Conservation (phyloP, 2,113 vertebrate genomes). For the Notarius lentiginosus region DNA sequence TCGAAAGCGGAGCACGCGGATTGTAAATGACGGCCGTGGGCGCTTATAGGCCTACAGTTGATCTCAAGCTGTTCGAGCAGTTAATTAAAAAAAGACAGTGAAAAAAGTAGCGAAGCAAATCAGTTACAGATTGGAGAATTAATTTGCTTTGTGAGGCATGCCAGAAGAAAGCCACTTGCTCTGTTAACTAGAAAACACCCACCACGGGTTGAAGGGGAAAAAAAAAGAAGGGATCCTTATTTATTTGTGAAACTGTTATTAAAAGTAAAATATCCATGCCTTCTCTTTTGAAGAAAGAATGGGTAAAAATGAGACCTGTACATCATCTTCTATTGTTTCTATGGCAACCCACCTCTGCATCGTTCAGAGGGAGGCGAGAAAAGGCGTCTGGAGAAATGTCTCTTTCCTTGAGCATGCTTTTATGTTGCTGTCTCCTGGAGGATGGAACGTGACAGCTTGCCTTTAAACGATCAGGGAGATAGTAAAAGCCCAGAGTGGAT, state of each 20-base stretch:
- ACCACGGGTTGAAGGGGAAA: slow-evolving; percentile 56
- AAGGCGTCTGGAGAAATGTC: slow-evolving; percentile 45
- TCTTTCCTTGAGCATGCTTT: slow-evolving; percentile 46
- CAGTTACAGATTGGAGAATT: slow-evolving; percentile 73
- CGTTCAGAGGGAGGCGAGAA: slow-evolving; percentile 27
- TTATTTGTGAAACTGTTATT: slow-evolving; percentile 67
- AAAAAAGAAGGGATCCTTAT: slow-evolving; percentile 45
- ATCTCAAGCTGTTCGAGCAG: slow-evolving; percentile 73
- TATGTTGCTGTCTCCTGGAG: slow-evolving; percentile 41
- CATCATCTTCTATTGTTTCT: slow-evolving; percentile 67
- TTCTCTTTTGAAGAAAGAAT: slow-evolving; percentile 32
- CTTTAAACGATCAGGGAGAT: slow-evolving; percentile 51
- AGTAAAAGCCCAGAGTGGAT: slow-evolving; percentile 38
- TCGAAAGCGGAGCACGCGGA: slow-evolving; percentile 67
- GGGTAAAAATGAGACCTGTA: slow-evolving; percentile 7
- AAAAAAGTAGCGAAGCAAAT: slow-evolving; percentile 65
- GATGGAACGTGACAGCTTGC: slow-evolving; percentile 52
- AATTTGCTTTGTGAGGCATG: slow-evolving; percentile 59
- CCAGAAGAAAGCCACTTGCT: slow-evolving; percentile 56
- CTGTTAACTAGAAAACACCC: slow-evolving; percentile 61
- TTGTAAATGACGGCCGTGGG: slow-evolving; percentile 69
- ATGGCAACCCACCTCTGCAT: slow-evolving; percentile 64
- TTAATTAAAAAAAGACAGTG: slow-evolving; percentile 69
- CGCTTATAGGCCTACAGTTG: slow-evolving; percentile 67
- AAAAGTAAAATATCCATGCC: slow-evolving; percentile 61